Conservation (phyloP, 2,888 invertebrate species). For the Myathropa florea region DNA sequence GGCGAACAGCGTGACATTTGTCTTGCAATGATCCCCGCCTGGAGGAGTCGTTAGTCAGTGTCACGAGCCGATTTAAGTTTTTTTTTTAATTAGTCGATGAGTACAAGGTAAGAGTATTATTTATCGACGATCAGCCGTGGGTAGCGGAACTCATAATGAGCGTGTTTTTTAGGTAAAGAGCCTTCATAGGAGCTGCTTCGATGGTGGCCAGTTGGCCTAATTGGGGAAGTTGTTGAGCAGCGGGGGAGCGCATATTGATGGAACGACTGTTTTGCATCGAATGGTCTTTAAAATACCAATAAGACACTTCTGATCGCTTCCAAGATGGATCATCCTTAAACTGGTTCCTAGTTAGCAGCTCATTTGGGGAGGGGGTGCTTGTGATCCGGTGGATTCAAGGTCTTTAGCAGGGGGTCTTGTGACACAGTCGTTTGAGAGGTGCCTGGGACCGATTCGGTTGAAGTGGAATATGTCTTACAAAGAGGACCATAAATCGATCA, state of each 20-base stretch:
- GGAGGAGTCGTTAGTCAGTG: constrained; percentile 18
- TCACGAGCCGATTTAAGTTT: neutral
- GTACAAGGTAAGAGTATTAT: neutral
- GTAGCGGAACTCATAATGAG: neutral
- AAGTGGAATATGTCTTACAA: no score
- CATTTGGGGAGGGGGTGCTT: no score
- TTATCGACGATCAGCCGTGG: neutral
- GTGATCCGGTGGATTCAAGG: no score
- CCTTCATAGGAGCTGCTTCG: no score
- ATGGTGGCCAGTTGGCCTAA: neutral
- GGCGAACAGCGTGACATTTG: constrained; percentile 6
- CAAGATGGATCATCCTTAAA: neutral
- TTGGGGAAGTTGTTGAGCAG: neutral
- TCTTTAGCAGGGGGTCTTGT: no score
- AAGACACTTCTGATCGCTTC: neutral
- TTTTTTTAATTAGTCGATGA: neutral
- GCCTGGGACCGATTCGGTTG: no score
- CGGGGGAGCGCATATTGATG: neutral
- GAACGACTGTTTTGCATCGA: neutral
- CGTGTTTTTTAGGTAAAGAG: neutral
- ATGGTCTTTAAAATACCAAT: neutral
- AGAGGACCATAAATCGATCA: no score
- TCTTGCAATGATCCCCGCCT: constrained; percentile 11
- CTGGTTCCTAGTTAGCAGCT: neutral
- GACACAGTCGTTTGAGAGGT: no score